phyloP scores from a whole-genome alignment of 1,140 invertebrate genomes.

The Neodiprion virginianus region DNA sequence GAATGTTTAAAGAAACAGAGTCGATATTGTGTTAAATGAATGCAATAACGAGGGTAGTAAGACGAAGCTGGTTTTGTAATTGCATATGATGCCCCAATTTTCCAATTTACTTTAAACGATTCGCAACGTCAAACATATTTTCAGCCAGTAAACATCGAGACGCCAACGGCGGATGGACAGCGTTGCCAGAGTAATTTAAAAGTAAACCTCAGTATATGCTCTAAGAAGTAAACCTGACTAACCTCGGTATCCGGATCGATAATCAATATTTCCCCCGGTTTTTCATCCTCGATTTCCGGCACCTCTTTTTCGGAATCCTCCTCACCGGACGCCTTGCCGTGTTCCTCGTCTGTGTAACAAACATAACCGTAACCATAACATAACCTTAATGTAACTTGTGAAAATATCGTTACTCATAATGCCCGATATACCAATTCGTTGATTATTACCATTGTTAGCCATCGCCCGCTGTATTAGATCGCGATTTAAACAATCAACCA shows the following conservation, averaged over 20 bases:
- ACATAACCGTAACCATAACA: background rate
- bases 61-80: background rate
- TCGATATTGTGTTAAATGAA: background rate
- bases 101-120: constrained; percentile 1
- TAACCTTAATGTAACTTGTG: background rate
- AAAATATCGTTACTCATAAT: background rate
- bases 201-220: constrained; percentile 2
- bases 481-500: background rate
- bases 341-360: constrained; percentile 39
- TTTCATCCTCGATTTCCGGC: constrained; percentile 34
- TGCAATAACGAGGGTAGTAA: too few relatives aligned
- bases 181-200: background rate
- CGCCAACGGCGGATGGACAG: background rate
- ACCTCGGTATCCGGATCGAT: constrained; percentile 56
- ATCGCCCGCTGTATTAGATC: background rate
- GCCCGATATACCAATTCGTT: background rate
- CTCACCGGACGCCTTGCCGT: constrained; percentile 38
- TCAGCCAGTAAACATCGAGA: background rate
- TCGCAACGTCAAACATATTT: background rate
- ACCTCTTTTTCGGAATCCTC: constrained; percentile 39
- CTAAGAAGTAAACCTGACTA: constrained; percentile 18
- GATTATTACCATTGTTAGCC: constrained; percentile 5
- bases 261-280: constrained; percentile 52
- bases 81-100: background rate
- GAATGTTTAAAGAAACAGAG: background rate